phyloP scores from a whole-genome alignment of 2,888 invertebrate species.

The Drosophila prostipennis region DNA sequence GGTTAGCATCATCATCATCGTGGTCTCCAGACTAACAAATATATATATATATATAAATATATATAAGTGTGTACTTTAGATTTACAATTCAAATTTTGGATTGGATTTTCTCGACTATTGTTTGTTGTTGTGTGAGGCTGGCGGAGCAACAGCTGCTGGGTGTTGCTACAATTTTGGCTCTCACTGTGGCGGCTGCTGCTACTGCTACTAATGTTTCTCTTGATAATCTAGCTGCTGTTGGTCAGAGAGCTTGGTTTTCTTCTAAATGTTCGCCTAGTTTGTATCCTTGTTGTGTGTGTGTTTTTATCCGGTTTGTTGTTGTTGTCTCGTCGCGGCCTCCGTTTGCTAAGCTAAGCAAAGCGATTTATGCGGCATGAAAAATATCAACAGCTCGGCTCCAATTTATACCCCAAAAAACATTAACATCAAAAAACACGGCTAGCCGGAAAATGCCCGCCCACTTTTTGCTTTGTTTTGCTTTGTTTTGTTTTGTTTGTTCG shows the following conservation, averaged over 20 bases:
- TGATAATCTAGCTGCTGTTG: slow-evolving; percentile 17
- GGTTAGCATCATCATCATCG: slow-evolving; percentile 5
- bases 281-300: slow-evolving; percentile 19
- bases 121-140: neutral
- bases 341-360: slow-evolving; percentile 53
- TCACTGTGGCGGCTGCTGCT: slow-evolving; percentile 14
- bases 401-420: slow-evolving; percentile 22
- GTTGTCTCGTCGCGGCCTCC: neutral
- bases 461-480: neutral
- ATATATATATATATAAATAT: slow-evolving; percentile 17
- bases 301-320: slow-evolving; percentile 21
- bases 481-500: slow-evolving; percentile 13
- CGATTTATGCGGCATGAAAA: slow-evolving; percentile 60
- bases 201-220: neutral
- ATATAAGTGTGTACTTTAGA: slow-evolving; percentile 19
- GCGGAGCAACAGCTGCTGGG: slow-evolving; percentile 6
- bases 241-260: slow-evolving; percentile 56
- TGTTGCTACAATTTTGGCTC: slow-evolving; percentile 8
- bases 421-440: slow-evolving; percentile 32
- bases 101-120: slow-evolving; percentile 3
- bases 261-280: neutral
- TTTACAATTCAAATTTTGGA: slow-evolving; percentile 31
- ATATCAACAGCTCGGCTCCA: slow-evolving; percentile 60
- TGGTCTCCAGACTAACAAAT: slow-evolving; percentile 50
- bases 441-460: slow-evolving; percentile 21